Base-by-base conservation (phyloP, 2,888 invertebrate genomes). In the Drosophila incognita region DNA sequence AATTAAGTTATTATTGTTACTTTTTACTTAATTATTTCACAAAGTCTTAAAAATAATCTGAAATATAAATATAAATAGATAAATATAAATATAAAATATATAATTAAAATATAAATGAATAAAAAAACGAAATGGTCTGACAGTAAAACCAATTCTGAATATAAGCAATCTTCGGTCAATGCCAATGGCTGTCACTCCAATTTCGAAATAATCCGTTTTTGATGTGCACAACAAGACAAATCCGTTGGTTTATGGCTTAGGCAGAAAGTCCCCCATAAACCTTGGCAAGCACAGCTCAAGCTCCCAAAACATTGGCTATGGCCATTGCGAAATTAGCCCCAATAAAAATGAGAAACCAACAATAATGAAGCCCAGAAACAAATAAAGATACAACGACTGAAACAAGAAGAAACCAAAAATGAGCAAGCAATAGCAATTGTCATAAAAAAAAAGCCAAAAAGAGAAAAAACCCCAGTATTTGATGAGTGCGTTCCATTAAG, bases 401-500 rank as follows among this genome's bases (percentile, higher is more conserved):
- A 75, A 59, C 59, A 36, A 40, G 53, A 53, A 42, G 51, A 18
- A 53, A 56, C 64, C 40, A 76, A 72, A 68, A 56, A 54, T 27
- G 48, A 57, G 57, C 51, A 59, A 53, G 31, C 51, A 49, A 36
- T 42, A 38, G 49, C 63, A 70, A 76, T 65, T 67, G 69, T 69
- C 79, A 68, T 79, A 76, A 83, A 74, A 71, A 67, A 29, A 38
- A 11, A 2, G 27, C 7, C 13, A 40, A 56, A 31, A 36, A 38
- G 31, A 4, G 33, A 33, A 42, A 53, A 46, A 42, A 27, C 8
- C 53, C 33, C 48, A 65, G 21, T 21, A 64, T 69, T 56, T 74
- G 63, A 66, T 72, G 48, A 52, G 59, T 58, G 72, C 63, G 66
- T 66, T 48, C 82, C 76, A 87, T 87, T 84, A 84, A 81, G 48